Conservation (phyloP, 2,888 invertebrate species). For the Augiades crinisus region DNA sequence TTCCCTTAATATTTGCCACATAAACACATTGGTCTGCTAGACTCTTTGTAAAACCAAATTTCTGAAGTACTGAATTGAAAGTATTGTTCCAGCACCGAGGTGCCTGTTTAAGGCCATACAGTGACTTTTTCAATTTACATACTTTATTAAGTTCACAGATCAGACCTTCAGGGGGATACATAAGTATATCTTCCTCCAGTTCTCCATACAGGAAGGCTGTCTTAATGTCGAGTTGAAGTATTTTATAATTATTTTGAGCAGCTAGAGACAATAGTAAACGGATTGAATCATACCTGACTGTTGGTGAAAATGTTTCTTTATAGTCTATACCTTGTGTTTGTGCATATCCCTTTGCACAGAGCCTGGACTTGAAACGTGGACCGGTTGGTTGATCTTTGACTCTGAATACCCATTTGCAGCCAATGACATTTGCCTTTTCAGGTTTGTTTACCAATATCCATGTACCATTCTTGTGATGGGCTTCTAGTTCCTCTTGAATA, state of each 20-base stretch:
- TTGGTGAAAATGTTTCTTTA: slow-evolving; percentile 31
- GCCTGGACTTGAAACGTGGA: slow-evolving; percentile 33
- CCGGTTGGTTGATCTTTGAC: slow-evolving; percentile 33
- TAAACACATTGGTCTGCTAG: too few relatives aligned
- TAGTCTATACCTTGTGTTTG: slow-evolving; percentile 27
- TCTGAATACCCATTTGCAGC: slow-evolving; percentile 35
- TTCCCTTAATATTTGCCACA: too few relatives aligned
- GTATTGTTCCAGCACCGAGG: too few relatives aligned
- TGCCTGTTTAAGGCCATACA: too few relatives aligned
- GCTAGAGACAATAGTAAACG: slow-evolving; percentile 27
- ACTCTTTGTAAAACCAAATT: too few relatives aligned
- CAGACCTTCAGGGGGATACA: too few relatives aligned
- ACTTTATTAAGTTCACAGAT: too few relatives aligned
- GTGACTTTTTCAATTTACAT: too few relatives aligned
- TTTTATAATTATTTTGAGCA: slow-evolving; percentile 20
- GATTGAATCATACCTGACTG: slow-evolving; percentile 34
- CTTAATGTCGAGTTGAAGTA: slow-evolving; percentile 25
- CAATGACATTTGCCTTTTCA: slow-evolving; percentile 22
- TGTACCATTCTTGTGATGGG: slow-evolving; percentile 25
- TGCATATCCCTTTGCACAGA: slow-evolving; percentile 36
- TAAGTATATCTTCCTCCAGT: slow-evolving; percentile 15
- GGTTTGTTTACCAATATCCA: slow-evolving; percentile 30
- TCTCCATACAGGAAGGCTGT: slow-evolving; percentile 27
- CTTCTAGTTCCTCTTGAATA: slow-evolving; percentile 24
- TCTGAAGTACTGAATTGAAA: too few relatives aligned